Percentiles rank a stretch among this genome's conserved stretches.
Conservation (phyloP, 2,797 vertebrate species). For the Acipenser ruthenus region DNA sequence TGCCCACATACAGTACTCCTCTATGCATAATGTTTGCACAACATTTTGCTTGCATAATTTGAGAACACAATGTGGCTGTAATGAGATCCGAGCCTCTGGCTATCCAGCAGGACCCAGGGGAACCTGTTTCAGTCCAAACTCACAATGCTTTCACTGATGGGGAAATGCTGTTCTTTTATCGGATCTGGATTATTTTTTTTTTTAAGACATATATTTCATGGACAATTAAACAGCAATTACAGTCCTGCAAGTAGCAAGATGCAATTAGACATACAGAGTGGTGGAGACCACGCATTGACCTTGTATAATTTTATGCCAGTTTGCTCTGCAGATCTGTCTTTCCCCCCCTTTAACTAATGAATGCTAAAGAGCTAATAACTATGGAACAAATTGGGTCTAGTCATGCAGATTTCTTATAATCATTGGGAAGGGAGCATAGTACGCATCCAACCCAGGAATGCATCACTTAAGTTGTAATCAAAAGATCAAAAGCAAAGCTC, state of each 20-base stretch:
- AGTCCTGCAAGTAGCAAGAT: conserved; percentile 14
- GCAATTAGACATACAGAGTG: conserved; percentile 15
- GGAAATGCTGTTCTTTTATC: not conserved
- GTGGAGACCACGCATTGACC: conserved; percentile 7
- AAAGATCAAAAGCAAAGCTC: too few species aligned
- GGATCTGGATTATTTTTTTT: not conserved
- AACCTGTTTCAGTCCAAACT: not conserved
- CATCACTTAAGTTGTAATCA: too few species aligned
- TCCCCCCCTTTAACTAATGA: conserved; percentile 18
- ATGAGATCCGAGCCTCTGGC: too few species aligned
- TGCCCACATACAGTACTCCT: too few species aligned
- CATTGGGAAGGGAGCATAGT: conserved; percentile 22
- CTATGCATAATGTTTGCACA: too few species aligned
- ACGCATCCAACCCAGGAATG: too few species aligned
- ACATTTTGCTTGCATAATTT: too few species aligned
- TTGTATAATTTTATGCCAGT: conserved; percentile 27
- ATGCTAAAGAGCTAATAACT: conserved; percentile 20
- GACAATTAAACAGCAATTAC: conserved; percentile 21
- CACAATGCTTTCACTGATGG: not conserved
- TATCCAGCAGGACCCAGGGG: too few species aligned
- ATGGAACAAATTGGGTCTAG: conserved; percentile 39
- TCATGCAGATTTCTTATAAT: conserved; percentile 24
- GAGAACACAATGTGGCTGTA: too few species aligned
- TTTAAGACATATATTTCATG: conserved; percentile 13
- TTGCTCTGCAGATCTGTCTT: conserved; percentile 10